Conservation (phyloP, 2,888 invertebrate genomes). For the Leptopterna dolabrata region DNA sequence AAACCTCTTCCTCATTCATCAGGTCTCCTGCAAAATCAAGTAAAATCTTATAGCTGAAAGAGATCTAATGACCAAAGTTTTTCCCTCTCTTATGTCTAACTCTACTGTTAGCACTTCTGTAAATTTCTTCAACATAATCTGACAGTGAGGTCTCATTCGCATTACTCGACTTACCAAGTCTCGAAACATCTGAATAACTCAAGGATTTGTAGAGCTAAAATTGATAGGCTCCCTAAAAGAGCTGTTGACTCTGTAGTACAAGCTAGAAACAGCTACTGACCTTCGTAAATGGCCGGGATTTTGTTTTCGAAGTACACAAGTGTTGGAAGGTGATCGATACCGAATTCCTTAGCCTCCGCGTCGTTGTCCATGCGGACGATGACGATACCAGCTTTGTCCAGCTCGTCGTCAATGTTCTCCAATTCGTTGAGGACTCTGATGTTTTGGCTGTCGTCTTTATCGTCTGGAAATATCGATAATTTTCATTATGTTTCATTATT, state of each 20-base stretch:
- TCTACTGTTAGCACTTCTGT: too few relatives aligned
- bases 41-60: not conserved
- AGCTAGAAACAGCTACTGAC: too few relatives aligned
- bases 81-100: too few relatives aligned
- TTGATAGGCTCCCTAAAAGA: too few relatives aligned
- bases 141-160: too few relatives aligned
- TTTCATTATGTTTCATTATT: too few relatives aligned
- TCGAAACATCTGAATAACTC: too few relatives aligned
- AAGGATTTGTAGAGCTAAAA: too few relatives aligned
- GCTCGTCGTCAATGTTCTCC: slow-evolving; percentile 92
- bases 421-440: slow-evolving; percentile 87
- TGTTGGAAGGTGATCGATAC: slow-evolving; percentile 87
- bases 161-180: too few relatives aligned
- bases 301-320: slow-evolving; percentile 91
- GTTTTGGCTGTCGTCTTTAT: slow-evolving; percentile 90
- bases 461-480: slow-evolving; percentile 71
- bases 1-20: slow-evolving; percentile 90
- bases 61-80: not conserved
- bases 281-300: slow-evolving; percentile 91
- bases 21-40: slow-evolving; percentile 73
- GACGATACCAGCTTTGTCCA: slow-evolving; percentile 89
- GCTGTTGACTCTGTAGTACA: too few relatives aligned
- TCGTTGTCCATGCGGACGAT: slow-evolving; percentile 91
- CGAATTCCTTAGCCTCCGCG: slow-evolving; percentile 89
- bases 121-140: too few relatives aligned